Conservation (phyloP, 2,113 vertebrate genomes). For the Muntiacus reevesi region DNA sequence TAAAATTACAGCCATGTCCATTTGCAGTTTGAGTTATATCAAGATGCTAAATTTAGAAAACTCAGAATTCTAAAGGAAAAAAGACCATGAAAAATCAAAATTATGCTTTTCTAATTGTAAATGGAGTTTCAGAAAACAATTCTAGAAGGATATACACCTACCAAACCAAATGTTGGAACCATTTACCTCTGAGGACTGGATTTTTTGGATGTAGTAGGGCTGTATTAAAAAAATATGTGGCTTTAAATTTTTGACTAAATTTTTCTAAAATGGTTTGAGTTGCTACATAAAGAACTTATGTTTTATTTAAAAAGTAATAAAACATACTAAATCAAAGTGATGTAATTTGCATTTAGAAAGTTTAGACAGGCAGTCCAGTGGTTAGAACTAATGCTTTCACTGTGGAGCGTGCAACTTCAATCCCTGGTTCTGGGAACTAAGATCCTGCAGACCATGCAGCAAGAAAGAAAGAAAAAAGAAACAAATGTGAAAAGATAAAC, state of each 20-base stretch:
- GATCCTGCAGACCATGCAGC: neutral
- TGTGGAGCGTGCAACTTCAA: neutral
- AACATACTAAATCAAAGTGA: neutral
- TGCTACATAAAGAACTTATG: neutral
- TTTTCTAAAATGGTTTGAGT: neutral
- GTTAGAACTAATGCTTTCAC: neutral
- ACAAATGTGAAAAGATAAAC: neutral
- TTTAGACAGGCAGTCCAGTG: neutral
- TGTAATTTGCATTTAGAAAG: neutral
- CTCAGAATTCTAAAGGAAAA: neutral
- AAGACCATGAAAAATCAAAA: neutral
- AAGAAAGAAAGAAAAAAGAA: neutral
- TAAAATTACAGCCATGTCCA: neutral
- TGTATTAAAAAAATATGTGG: neutral
- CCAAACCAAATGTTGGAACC: neutral
- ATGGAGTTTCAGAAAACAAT: constrained; percentile 3
- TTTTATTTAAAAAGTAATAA: neutral
- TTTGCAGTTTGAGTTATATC: neutral
- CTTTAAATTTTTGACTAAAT: neutral
- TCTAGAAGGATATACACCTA: neutral
- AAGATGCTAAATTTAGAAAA: neutral
- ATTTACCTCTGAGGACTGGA: neutral
- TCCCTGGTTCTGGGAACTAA: neutral
- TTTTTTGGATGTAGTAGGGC: neutral
- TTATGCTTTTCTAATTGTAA: constrained; percentile 1